Conservation (phyloP, 2,797 vertebrate species). For the Loris lydekkerianus region DNA sequence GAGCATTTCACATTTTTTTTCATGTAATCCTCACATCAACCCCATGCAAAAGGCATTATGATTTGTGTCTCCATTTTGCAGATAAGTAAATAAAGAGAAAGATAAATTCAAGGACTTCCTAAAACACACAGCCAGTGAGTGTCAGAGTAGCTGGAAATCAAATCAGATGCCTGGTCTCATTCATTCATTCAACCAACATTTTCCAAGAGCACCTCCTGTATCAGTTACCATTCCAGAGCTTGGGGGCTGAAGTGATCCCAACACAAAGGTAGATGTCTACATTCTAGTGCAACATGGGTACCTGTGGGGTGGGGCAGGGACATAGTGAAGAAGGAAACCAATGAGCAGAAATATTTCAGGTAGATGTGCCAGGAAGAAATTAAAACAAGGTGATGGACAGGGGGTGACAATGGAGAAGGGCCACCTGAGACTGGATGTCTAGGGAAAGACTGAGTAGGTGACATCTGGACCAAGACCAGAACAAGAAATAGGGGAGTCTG, state of each 20-base stretch:
- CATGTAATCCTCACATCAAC: not conserved
- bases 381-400: not conserved
- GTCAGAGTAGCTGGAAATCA: not conserved
- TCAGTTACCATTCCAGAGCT: not conserved
- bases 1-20: not conserved
- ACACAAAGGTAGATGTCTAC: not conserved
- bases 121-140: not conserved
- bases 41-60: not conserved
- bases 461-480: not conserved
- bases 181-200: not conserved
- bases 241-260: not conserved
- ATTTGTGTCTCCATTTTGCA: not conserved
- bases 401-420: not conserved
- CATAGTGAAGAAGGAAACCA: not conserved
- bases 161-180: not conserved
- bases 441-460: not conserved
- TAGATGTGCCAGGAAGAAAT: not conserved
- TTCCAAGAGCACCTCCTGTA: not conserved
- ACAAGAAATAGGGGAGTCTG: not conserved
- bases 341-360: not conserved
- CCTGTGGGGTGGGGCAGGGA: not conserved
- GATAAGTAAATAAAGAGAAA: not conserved
- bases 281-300: rapidly evolving
- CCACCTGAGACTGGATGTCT: not conserved
- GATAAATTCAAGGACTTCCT: not conserved